Percentiles rank a stretch among this genome's conserved stretches.
These are phyloP conservation scores for Ellobius talpinus DNA, from an alignment of 2,113 vertebrate genomes.

Conservation along the genomic window DNA sequence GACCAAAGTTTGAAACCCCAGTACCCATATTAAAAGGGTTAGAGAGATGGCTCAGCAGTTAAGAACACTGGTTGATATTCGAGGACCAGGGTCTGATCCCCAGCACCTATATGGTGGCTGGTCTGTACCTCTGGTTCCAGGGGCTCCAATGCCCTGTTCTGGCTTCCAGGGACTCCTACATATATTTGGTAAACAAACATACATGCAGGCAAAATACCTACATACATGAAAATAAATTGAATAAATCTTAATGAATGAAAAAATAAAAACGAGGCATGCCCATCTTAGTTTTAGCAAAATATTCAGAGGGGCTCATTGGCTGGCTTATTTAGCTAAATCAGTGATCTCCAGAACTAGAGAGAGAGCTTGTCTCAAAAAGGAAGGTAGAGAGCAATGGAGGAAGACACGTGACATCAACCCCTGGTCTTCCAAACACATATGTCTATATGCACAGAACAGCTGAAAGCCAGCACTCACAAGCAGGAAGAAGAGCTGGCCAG, in stretches of 20 bases:
- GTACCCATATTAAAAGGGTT: neutral
- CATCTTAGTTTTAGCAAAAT: neutral
- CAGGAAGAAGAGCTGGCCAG: neutral
- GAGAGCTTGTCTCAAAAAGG: neutral
- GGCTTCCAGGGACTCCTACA: neutral
- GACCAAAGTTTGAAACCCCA: neutral
- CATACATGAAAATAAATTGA: neutral
- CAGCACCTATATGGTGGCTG: neutral
- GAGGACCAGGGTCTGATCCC: neutral
- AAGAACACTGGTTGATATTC: neutral
- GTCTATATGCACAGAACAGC: neutral
- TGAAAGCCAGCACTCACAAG: neutral
- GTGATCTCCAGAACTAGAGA: neutral
- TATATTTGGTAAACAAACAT: neutral
- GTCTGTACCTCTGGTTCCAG: neutral
- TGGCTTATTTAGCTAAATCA: neutral
- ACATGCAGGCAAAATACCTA: neutral
- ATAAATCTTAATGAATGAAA: neutral
- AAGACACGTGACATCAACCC: neutral
- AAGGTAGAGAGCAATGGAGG: neutral
- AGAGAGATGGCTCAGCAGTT: neutral
- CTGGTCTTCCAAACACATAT: neutral
- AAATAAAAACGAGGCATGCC: neutral
- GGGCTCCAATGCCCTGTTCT: neutral
- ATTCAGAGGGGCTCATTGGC: neutral